A percentile compares a stretch with the other conserved stretches of the same genome.
Evolutionary conservation across 2,797 vertebrate species (phyloP).

Genomic region (Brachyrhaphis roseni): DNA sequence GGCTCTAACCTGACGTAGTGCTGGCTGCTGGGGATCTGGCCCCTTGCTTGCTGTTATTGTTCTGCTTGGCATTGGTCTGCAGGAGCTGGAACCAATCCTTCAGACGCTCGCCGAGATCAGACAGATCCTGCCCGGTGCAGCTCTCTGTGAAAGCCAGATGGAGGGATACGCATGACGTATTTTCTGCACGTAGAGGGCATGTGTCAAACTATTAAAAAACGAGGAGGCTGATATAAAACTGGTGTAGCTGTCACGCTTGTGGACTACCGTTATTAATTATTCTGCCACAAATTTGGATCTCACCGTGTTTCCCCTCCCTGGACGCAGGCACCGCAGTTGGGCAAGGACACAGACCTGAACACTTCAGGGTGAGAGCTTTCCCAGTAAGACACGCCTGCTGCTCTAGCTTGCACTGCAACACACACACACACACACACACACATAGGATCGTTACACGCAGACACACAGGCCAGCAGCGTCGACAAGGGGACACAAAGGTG

Average conservation of each 20-base stretch:
- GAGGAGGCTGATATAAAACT: neutral
- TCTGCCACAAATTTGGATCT: constrained; percentile 27
- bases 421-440: constrained; percentile 23
- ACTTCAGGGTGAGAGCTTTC: constrained; percentile 91
- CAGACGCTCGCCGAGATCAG: constrained; percentile 94
- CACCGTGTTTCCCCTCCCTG: constrained; percentile 85
- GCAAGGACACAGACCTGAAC: constrained; percentile 92
- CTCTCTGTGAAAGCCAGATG: constrained; percentile 78
- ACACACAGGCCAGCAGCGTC: constrained; percentile 12
- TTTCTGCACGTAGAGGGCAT: constrained; percentile 18
- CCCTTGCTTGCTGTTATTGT: constrained; percentile 81
- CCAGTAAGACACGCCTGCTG: constrained; percentile 94
- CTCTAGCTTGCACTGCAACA: constrained; percentile 93
- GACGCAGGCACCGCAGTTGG: constrained; percentile 78
- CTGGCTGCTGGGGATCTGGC: constrained; percentile 74
- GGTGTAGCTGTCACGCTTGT: neutral
- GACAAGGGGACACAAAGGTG: constrained; percentile 63
- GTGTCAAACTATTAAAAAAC: constrained; percentile 14
- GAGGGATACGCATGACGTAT: constrained; percentile 7
- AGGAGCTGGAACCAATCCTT: constrained; percentile 98
- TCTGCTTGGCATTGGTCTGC: constrained; percentile 95
- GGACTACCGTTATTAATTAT: neutral
- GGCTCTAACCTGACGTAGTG: constrained; percentile 66
- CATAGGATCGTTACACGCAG: constrained; percentile 6
- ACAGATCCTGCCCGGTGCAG: constrained; percentile 95